Evolutionary conservation across 1,140 invertebrate species (phyloP).

Genomic region (Rhizoglyphus robini): DNA sequence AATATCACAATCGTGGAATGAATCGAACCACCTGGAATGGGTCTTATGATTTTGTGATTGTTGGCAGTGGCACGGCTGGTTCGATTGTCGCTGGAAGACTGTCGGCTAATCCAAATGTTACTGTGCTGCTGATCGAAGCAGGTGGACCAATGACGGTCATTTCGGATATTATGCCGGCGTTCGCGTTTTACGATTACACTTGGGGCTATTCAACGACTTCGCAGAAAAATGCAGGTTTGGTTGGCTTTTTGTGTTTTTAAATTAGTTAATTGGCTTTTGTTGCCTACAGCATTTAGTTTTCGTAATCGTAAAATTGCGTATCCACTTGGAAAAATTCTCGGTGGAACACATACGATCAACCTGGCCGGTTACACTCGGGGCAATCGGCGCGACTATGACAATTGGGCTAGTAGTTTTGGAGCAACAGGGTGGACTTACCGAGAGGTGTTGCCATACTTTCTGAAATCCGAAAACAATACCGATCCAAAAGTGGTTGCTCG

Average conservation of each 20-base stretch:
- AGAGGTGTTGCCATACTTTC: constrained; percentile 74
- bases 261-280: not conserved
- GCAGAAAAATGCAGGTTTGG: constrained; percentile 47
- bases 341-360: constrained; percentile 71
- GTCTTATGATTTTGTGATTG: constrained; percentile 23
- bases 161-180: constrained; percentile 48
- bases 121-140: constrained; percentile 31
- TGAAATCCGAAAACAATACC: constrained; percentile 58
- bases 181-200: constrained; percentile 69
- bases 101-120: constrained; percentile 25
- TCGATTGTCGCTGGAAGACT: constrained; percentile 29
- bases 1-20: not conserved
- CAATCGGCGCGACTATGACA: constrained; percentile 78
- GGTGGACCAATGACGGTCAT: constrained; percentile 26
- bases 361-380: constrained; percentile 92
- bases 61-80: constrained; percentile 29
- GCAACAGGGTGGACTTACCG: constrained; percentile 83
- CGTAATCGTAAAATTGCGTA: constrained; percentile 34
- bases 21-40: constrained; percentile 9
- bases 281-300: not conserved
- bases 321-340: constrained; percentile 62
- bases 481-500: constrained; percentile 58
- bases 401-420: constrained; percentile 76
- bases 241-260: not conserved
- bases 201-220: constrained; percentile 87